A percentile compares a stretch with the other conserved stretches of the same genome.
Evolutionary conservation across 2,113 vertebrate genomes (phyloP).

Genomic region (Cnemophilus loriae): DNA sequence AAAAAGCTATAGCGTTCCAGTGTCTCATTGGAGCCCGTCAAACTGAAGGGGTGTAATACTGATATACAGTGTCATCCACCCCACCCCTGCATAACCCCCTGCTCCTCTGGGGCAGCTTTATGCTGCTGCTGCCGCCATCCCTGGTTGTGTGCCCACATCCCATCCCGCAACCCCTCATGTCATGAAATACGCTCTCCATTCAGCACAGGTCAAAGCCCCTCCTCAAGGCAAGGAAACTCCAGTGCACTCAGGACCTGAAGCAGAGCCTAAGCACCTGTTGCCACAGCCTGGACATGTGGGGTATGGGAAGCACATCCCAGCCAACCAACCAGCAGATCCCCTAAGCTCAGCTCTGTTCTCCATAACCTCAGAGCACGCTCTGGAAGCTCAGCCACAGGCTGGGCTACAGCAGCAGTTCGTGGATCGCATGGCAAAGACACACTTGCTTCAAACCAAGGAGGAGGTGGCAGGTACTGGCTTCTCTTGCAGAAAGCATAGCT

Average conservation of each 20-base stretch:
- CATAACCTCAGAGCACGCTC: neutral
- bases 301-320: neutral
- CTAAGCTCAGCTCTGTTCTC: neutral
- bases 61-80: neutral
- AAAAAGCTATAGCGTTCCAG: neutral
- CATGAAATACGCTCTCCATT: neutral
- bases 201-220: neutral
- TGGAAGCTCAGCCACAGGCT: neutral
- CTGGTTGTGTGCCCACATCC: neutral
- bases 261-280: neutral
- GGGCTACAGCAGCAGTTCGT: neutral
- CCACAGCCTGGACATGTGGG: neutral
- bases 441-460: neutral
- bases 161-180: neutral
- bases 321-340: neutral
- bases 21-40: neutral
- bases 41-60: neutral
- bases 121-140: rapidly evolving
- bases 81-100: neutral
- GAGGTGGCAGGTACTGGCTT: neutral
- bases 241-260: neutral
- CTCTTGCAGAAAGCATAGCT: neutral
- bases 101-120: neutral
- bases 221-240: neutral
- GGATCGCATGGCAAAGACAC: neutral